Percentiles rank a stretch among this genome's conserved stretches.
phyloP scores from a whole-genome alignment of 2,888 invertebrate species.

The Kuschelorhynchus macadamiae region DNA sequence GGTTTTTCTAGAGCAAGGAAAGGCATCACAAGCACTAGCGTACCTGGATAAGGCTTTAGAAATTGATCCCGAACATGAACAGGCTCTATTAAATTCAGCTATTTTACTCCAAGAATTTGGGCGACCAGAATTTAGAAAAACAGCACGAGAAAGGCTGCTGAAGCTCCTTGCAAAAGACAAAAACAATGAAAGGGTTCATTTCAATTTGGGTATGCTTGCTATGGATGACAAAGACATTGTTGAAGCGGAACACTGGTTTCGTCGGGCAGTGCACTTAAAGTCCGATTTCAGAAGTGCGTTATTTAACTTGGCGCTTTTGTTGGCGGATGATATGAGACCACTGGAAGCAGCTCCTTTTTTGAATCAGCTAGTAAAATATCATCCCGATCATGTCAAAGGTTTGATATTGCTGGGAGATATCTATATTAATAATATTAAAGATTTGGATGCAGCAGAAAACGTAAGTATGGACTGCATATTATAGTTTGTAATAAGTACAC shows the following conservation, averaged over 20 bases:
- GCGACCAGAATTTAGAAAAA: slow-evolving; percentile 82
- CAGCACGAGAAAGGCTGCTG: slow-evolving; percentile 85
- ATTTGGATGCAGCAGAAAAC: slow-evolving; percentile 93
- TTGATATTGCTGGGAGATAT: slow-evolving; percentile 94
- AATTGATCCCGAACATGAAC: slow-evolving; percentile 94
- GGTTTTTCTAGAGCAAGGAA: slow-evolving; percentile 92
- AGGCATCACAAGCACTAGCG: slow-evolving; percentile 90
- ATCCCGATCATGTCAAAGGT: slow-evolving; percentile 95
- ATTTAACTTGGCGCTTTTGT: slow-evolving; percentile 91
- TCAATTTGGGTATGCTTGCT: slow-evolving; percentile 96
- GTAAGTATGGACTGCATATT: slow-evolving; percentile 72
- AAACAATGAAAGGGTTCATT: slow-evolving; percentile 92
- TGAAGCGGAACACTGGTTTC: slow-evolving; percentile 86
- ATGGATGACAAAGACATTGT: slow-evolving; percentile 94
- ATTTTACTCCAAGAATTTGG: slow-evolving; percentile 93
- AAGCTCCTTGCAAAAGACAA: slow-evolving; percentile 84
- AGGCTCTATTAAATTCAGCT: slow-evolving; percentile 94
- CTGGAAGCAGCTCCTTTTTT: slow-evolving; percentile 93
- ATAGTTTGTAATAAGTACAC: background rate
- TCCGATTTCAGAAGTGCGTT: slow-evolving; percentile 93
- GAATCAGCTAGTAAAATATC: slow-evolving; percentile 89
- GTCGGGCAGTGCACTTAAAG: slow-evolving; percentile 86
- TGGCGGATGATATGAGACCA: slow-evolving; percentile 90
- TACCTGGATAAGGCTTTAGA: slow-evolving; percentile 94
- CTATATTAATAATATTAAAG: slow-evolving; percentile 95